phyloP scores from a whole-genome alignment of 2,797 vertebrate species.

The Scolopax rusticola region DNA sequence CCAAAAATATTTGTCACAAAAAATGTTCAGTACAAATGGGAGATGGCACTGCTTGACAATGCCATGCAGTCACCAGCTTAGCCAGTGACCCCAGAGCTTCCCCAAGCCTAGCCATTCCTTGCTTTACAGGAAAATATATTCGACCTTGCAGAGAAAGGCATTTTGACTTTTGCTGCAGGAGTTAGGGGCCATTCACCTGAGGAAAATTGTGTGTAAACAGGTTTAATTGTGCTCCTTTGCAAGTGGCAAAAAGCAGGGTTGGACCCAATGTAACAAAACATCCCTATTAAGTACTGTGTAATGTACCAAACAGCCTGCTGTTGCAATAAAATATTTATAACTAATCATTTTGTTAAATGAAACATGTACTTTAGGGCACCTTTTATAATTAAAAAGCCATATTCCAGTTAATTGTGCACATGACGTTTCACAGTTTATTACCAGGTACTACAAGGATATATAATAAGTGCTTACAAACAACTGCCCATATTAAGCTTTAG shows the following conservation, averaged over 20 bases:
- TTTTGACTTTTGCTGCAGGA: background rate
- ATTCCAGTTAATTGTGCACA: conserved; percentile 15
- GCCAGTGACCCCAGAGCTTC: background rate
- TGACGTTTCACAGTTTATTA: background rate
- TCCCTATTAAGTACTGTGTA: background rate
- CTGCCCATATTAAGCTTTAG: background rate
- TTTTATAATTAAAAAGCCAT: conserved; percentile 35
- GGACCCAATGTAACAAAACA: background rate
- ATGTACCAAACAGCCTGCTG: background rate
- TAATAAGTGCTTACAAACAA: background rate
- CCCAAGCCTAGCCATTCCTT: background rate
- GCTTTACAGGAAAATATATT: background rate
- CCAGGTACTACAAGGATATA: background rate
- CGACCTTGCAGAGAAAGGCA: background rate
- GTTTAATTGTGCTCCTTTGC: background rate
- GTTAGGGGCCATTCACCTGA: background rate
- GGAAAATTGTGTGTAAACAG: background rate
- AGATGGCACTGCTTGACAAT: background rate
- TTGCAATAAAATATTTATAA: conserved; percentile 36
- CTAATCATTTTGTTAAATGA: conserved; percentile 46
- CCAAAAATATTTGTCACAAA: background rate
- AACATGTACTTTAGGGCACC: background rate
- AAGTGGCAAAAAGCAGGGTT: background rate
- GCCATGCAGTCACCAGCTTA: background rate
- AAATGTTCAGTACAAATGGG: background rate